phyloP scores from a whole-genome alignment of 2,888 invertebrate species.

The Lypha dubia region DNA sequence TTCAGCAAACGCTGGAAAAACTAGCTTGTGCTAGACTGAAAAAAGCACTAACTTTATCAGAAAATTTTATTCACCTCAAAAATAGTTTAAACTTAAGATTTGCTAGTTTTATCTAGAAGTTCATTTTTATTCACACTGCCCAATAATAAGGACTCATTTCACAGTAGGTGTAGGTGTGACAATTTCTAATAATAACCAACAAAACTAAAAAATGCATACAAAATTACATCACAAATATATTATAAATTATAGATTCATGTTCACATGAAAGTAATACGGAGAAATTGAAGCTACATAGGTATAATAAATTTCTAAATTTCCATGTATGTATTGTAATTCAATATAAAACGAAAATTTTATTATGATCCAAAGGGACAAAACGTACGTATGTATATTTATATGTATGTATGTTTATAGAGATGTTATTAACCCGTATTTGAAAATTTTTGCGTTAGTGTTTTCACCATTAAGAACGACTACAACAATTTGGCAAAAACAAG shows the following conservation, averaged over 20 bases:
- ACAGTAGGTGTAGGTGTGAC: constrained; percentile 69
- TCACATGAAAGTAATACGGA: not conserved
- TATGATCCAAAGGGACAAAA: constrained; percentile 23
- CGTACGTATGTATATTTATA: constrained; percentile 7
- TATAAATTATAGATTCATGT: no score
- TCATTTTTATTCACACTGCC: no score
- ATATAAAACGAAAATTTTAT: constrained; percentile 34
- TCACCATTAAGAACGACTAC: constrained; percentile 18
- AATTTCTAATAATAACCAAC: constrained; percentile 55
- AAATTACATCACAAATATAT: constrained; percentile 58
- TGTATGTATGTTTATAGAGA: constrained; percentile 14
- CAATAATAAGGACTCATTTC: constrained; percentile 1
- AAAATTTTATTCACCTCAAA: no score
- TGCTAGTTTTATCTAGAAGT: no score
- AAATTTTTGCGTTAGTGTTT: constrained; percentile 57
- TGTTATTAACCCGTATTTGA: constrained; percentile 55
- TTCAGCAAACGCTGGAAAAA: no score
- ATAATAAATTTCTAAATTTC: constrained; percentile 19
- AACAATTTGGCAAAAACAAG: constrained; percentile 48
- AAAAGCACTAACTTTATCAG: no score
- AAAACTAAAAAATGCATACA: not conserved
- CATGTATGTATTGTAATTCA: constrained; percentile 44
- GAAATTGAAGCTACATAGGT: constrained; percentile 16
- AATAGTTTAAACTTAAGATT: no score
- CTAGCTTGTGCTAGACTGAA: no score